These are phyloP conservation scores for Tuberolachnus salignus DNA, from an alignment of 2,888 invertebrate genomes.

Conservation along the genomic window DNA sequence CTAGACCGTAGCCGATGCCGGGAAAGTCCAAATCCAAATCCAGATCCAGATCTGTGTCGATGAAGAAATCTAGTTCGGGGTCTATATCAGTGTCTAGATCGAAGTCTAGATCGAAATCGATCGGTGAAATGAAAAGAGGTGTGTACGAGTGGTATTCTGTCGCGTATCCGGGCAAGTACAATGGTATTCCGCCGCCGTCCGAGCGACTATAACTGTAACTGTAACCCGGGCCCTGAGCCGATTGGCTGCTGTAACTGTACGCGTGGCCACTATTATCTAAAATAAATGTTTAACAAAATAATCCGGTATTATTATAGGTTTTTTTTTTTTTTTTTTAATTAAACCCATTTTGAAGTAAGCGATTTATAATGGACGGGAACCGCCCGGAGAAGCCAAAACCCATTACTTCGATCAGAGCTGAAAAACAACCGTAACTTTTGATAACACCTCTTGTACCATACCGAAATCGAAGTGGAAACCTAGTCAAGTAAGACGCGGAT, in stretches of 20 bases:
- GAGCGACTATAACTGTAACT: slow-evolving; percentile 49
- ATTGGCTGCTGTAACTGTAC: slow-evolving; percentile 27
- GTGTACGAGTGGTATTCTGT: slow-evolving; percentile 18
- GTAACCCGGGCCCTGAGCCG: slow-evolving; percentile 22
- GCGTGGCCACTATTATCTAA: slow-evolving; percentile 16
- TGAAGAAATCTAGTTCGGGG: slow-evolving; percentile 30
- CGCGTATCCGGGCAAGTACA: slow-evolving; percentile 22
- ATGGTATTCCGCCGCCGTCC: slow-evolving; percentile 1
- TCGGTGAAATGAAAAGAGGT: neutral
- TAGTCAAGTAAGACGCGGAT: too few species aligned
- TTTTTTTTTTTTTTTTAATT: too few species aligned
- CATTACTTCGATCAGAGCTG: too few species aligned
- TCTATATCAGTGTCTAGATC: slow-evolving; percentile 37
- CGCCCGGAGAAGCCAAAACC: too few species aligned
- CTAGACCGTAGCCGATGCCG: slow-evolving; percentile 36
- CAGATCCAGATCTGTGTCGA: slow-evolving; percentile 41
- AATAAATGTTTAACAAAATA: too few species aligned
- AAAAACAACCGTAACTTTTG: too few species aligned
- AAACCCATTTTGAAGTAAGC: too few species aligned
- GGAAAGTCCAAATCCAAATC: slow-evolving; percentile 44
- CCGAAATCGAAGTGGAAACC: too few species aligned
- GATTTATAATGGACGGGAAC: too few species aligned
- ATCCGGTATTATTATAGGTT: too few species aligned
- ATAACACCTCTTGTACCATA: too few species aligned
- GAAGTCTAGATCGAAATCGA: slow-evolving; percentile 26